Base-by-base conservation (phyloP, 2,888 invertebrate genomes). In the Cantharis rufa region DNA sequence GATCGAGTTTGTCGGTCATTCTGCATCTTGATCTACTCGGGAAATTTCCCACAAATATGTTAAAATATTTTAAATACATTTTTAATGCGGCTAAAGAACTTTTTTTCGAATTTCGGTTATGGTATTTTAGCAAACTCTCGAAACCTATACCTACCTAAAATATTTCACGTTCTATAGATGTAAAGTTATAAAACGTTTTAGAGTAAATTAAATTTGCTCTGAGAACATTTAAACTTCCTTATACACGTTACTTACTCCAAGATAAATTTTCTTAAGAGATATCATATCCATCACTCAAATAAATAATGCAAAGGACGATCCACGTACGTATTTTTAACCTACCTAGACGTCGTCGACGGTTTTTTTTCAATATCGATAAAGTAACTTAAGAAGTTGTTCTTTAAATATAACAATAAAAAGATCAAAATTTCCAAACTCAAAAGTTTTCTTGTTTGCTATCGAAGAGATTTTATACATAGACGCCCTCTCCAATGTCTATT, bases 21-120 rank as follows among this genome's bases (percentile, higher is more conserved):
- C 69, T 66, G 64, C 69, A 62, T 32, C 73, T 69, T 73, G 69
- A 73, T 73, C 69, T 69, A 73, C 69, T 69, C 69, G 27, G 48
- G 62, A 48, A 73, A 28, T 48, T 73, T 73, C 62, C 13, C 27
- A 73, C 69, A 66, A 69, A 69, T 73, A 69, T 69, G 69, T 73
- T 27, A 62, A 69, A 73, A 69, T 28, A 28, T 13, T 48, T 48
- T 48, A n/a, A 21, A 64, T 13, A 64, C 13, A 24, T n/a, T 66
- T 66, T 18, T 66, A 66, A 66, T 64, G 11, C 28, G 28, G 7
- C 2, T 7, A 18, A 18, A 2, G 7, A 18, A 11, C 10, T 16
- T 21, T 64, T 16, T 32, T 24, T 24, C 24, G 24, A 32, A 32
- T 32, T 32, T 32, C 4, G 13, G 13, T 32, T 32, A 32, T n/a